These are phyloP conservation scores for Dufourea novaeangliae DNA, from an alignment of 1,140 invertebrate genomes.

Conservation along the genomic window DNA sequence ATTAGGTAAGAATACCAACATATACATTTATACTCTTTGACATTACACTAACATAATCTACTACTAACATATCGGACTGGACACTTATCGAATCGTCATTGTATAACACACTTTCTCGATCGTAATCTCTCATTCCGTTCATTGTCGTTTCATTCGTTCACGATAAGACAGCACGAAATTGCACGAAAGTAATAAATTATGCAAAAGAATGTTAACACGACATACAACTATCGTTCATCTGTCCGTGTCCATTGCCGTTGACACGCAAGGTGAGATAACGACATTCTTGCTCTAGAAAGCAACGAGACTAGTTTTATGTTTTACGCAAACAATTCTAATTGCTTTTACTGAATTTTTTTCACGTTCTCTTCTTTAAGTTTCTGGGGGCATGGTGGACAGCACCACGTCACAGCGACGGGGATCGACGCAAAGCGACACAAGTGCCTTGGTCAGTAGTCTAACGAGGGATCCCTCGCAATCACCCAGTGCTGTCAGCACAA, in stretches of 20 bases:
- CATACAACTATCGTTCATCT: not conserved
- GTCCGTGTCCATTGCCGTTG: slow-evolving; percentile 17
- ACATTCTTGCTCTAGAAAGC: slow-evolving; percentile 19
- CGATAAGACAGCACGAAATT: slow-evolving; percentile 46
- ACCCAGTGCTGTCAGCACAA: slow-evolving; percentile 80
- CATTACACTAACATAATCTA: slow-evolving; percentile 28
- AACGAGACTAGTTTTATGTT: not conserved
- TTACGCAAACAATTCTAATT: too few relatives aligned
- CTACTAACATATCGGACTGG: not conserved
- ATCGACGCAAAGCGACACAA: slow-evolving; percentile 86
- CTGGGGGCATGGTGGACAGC: slow-evolving; percentile 79
- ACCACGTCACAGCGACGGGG: slow-evolving; percentile 80
- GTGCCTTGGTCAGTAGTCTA: slow-evolving; percentile 85
- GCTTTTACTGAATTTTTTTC: not conserved
- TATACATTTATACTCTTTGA: slow-evolving; percentile 51
- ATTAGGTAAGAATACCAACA: slow-evolving; percentile 80
- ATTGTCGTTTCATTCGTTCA: slow-evolving; percentile 12
- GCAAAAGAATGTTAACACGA: slow-evolving; percentile 35
- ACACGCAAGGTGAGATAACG: slow-evolving; percentile 39
- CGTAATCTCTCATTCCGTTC: not conserved
- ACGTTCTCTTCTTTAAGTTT: slow-evolving; percentile 71
- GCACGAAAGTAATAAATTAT: slow-evolving; percentile 51
- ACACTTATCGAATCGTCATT: not conserved
- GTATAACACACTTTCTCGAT: not conserved
- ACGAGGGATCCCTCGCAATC: slow-evolving; percentile 84